Evolutionary conservation across 2,888 invertebrate species (phyloP), one percentile per base, ranked within the genome.

Genomic region (Octonoba sinensis): DNA sequence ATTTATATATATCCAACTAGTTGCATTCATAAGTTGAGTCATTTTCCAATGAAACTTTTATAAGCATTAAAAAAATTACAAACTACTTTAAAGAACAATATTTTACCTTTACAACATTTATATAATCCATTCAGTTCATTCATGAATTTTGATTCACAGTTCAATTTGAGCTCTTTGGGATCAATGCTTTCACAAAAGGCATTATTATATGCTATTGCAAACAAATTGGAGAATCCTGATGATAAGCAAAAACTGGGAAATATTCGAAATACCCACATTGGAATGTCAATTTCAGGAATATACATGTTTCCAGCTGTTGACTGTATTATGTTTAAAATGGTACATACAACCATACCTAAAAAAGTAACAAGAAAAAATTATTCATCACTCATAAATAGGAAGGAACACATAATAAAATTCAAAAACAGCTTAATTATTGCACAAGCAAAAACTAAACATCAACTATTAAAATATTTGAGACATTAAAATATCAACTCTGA

Each of bases 61-160:
- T n/a, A n/a, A n/a, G n/a, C n/a, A n/a, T n/a, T n/a, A n/a, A n/a
- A n/a, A 8, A 36, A 36, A 11, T 36, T 36, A 6, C 36, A 36
- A 36, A 54, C 8, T 18, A n/a, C 18, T 51, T 51, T n/a, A 51
- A 51, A 51, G 57, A 11, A 59, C 22, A 46, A 36, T 15, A 24
- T 47, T 20, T 64, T 60, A 82, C 81, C 46, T 82, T 75, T 74
- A 27, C 81, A 82, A 27, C 81, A 82, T 18, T 65, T 70, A 27
- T 51, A 70, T 47, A 70, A 46, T 3, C 44, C 62, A 27, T 64
- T 16, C 4, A 49, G 18, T n/a, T 11, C n/a, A n/a, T 44, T 13
- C 36, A 73, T 64, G 0, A 46, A 36, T 3, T 69, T 22, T 18
- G 71, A 71, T 47, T 64, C 36, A 56, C 81, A 82, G 18, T 46